Conservation (phyloP, 1,140 invertebrate species). For the Penaeus japonicus region DNA sequence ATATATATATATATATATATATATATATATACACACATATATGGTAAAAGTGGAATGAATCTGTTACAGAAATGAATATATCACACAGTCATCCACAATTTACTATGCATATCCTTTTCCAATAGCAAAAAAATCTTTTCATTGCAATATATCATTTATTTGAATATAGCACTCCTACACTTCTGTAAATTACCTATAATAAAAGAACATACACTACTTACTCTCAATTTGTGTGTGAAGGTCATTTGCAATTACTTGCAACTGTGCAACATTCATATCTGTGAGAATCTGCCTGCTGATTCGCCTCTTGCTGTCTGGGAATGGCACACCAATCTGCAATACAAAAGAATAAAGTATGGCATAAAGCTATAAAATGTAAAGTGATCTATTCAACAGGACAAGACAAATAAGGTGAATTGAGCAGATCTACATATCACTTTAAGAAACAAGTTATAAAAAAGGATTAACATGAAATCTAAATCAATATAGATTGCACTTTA, state of each 20-base stretch:
- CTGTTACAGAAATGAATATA: too few relatives aligned
- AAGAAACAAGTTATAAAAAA: too few relatives aligned
- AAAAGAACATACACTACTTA: slow-evolving; percentile 62
- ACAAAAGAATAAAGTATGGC: slow-evolving; percentile 48
- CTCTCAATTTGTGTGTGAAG: slow-evolving; percentile 90
- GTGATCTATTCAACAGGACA: background rate
- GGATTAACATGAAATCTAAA: background rate
- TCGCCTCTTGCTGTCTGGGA: slow-evolving; percentile 80
- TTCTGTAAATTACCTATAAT: background rate
- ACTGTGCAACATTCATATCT: slow-evolving; percentile 92
- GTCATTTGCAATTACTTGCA: slow-evolving; percentile 95
- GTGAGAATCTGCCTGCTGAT: slow-evolving; percentile 83
- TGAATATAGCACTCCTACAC: background rate
- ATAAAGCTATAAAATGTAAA: background rate
- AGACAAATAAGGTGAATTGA: background rate
- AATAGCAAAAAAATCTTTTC: background rate
- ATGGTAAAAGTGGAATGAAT: background rate
- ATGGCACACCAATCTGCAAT: slow-evolving; percentile 79
- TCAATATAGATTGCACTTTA: background rate
- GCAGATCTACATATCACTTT: too few relatives aligned
- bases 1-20: too few relatives aligned
- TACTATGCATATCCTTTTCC: too few relatives aligned
- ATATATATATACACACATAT: background rate
- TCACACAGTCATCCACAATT: too few relatives aligned
- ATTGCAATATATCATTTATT: background rate